Conservation (phyloP, 2,888 invertebrate genomes). For the Orchesellides sinensis region DNA sequence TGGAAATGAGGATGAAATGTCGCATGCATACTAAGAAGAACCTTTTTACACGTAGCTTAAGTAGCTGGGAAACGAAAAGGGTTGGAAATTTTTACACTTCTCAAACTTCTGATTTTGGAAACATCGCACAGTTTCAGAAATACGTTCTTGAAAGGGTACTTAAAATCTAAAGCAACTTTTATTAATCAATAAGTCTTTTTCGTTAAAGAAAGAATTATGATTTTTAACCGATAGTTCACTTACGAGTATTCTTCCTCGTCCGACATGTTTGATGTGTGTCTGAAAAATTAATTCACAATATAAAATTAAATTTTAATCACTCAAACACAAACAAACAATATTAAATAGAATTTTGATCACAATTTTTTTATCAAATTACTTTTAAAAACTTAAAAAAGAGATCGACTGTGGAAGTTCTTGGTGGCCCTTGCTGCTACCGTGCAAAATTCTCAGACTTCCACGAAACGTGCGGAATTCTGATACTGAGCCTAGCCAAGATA, state of each 20-base stretch:
- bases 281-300: constrained; percentile 53
- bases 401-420: constrained; percentile 51
- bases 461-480: constrained; percentile 65
- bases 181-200: neutral
- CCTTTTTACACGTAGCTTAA: neutral
- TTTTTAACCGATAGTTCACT: constrained; percentile 30
- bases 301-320: neutral
- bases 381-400: constrained; percentile 58
- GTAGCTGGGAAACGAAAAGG: neutral
- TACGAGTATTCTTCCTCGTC: constrained; percentile 72
- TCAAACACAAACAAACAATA: neutral
- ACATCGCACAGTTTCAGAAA: too few relatives aligned
- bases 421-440: constrained; percentile 39
- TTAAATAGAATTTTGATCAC: neutral
- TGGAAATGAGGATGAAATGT: neutral
- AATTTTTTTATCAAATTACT: constrained; percentile 38
- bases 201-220: neutral
- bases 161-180: neutral
- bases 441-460: constrained; percentile 65
- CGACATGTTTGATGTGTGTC: constrained; percentile 64
- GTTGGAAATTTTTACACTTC: neutral
- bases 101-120: neutral
- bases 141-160: neutral
- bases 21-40: neutral
- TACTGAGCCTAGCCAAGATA: constrained; percentile 63